Evolutionary conservation across 2,888 invertebrate species (phyloP).

Genomic region (Cynaeus angustus): DNA sequence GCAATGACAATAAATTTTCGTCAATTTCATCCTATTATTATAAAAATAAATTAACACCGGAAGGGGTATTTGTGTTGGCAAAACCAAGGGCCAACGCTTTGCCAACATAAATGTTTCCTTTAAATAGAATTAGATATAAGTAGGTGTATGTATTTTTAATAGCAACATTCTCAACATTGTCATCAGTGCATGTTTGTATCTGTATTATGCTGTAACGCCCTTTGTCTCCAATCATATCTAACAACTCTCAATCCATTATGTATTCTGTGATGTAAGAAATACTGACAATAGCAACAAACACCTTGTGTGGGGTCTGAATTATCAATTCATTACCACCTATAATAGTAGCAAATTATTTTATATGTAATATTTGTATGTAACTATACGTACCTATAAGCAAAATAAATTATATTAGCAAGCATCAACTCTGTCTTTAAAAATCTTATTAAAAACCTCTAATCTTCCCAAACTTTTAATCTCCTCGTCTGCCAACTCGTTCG

Average conservation of each 20-base stretch:
- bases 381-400: conserved; percentile 62
- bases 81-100: conserved; percentile 67
- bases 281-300: conserved; percentile 65
- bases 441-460: neutral
- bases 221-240: conserved; percentile 47
- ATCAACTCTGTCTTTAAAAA: conserved; percentile 41
- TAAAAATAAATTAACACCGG: conserved; percentile 31
- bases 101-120: conserved; percentile 61
- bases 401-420: conserved; percentile 65
- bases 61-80: conserved; percentile 63
- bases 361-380: conserved; percentile 68
- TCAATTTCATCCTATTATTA: conserved; percentile 57
- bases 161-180: conserved; percentile 45
- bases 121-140: conserved; percentile 39
- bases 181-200: conserved; percentile 52
- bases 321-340: conserved; percentile 51
- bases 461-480: conserved; percentile 6
- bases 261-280: conserved; percentile 66
- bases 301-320: conserved; percentile 62
- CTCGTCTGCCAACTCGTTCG: neutral
- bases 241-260: conserved; percentile 49
- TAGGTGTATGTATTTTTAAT: conserved; percentile 53
- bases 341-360: conserved; percentile 63
- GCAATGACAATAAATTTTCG: conserved; percentile 63
- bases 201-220: conserved; percentile 50